Percentiles rank a stretch among this genome's conserved stretches.
These are phyloP conservation scores for Hypomesus transpacificus DNA, from an alignment of 2,113 vertebrate species.

Conservation along the genomic window DNA sequence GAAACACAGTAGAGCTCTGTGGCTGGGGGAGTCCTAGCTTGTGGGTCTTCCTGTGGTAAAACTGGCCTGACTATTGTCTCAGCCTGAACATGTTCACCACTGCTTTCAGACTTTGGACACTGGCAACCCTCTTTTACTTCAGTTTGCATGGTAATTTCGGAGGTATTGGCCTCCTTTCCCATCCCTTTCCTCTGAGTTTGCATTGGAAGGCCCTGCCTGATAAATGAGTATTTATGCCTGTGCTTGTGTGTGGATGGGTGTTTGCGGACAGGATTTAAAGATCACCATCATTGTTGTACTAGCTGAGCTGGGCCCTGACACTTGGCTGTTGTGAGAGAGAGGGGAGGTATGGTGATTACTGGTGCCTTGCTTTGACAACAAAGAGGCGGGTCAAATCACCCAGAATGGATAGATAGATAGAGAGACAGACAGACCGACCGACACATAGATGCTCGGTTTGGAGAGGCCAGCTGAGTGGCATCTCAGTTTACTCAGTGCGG, in stretches of 20 bases:
- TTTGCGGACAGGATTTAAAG: not conserved
- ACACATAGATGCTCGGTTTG: slow-evolving; percentile 21
- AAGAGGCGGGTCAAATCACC: slow-evolving; percentile 34
- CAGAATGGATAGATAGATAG: slow-evolving; percentile 35
- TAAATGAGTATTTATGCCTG: not conserved
- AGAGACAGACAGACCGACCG: too few species aligned
- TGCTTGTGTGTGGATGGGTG: not conserved
- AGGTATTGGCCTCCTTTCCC: not conserved
- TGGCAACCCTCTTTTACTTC: slow-evolving; percentile 40
- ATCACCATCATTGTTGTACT: slow-evolving; percentile 18
- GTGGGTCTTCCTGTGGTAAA: slow-evolving; percentile 46
- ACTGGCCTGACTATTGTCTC: slow-evolving; percentile 55
- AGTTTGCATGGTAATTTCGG: slow-evolving; percentile 33
- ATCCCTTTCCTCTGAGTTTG: too few species aligned
- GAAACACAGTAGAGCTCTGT: not conserved
- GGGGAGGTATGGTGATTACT: slow-evolving; percentile 22
- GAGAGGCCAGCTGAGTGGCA: slow-evolving; percentile 37
- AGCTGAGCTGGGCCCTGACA: slow-evolving; percentile 30
- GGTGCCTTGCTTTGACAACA: slow-evolving; percentile 37
- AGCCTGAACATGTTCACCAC: slow-evolving; percentile 31
- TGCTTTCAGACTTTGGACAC: not conserved
- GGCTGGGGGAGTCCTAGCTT: too few species aligned
- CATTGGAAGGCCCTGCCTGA: not conserved
- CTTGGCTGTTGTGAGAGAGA: slow-evolving; percentile 38
- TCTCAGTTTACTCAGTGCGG: slow-evolving; percentile 27